phyloP scores from a whole-genome alignment of 1,140 invertebrate genomes.

The Drosophila sp. region DNA sequence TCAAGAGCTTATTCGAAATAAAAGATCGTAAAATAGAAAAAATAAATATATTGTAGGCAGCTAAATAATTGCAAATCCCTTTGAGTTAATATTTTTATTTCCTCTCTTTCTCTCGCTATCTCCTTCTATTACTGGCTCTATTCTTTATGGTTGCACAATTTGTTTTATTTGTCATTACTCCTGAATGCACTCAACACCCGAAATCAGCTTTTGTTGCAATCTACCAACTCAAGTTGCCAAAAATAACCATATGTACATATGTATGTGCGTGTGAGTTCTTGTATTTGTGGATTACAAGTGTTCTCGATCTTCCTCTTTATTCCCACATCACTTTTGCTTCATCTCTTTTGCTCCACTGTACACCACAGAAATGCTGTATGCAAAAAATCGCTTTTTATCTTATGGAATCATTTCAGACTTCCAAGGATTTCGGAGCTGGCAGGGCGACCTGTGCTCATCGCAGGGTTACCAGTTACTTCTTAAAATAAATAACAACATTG shows the following conservation, averaged over 20 bases:
- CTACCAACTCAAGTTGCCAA: not conserved
- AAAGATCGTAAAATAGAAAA: too few species aligned
- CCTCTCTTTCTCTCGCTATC: too few species aligned
- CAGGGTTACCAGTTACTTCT: slow-evolving; percentile 60
- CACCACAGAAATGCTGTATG: slow-evolving; percentile 31
- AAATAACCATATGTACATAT: not conserved
- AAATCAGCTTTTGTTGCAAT: not conserved
- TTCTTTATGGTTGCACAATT: too few species aligned
- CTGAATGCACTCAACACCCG: not conserved
- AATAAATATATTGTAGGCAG: too few species aligned
- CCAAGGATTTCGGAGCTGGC: slow-evolving; percentile 62
- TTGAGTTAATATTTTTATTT: too few species aligned
- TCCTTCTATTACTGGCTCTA: too few species aligned
- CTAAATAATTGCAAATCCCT: too few species aligned
- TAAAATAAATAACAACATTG: slow-evolving; percentile 78
- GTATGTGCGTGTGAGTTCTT: not conserved
- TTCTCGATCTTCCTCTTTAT: not conserved
- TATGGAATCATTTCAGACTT: slow-evolving; percentile 76
- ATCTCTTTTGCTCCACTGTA: not conserved
- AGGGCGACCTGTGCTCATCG: slow-evolving; percentile 30
- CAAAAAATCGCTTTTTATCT: slow-evolving; percentile 71
- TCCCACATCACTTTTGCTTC: not conserved
- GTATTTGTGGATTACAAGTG: not conserved
- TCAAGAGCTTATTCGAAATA: too few species aligned
- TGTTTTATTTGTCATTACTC: too few species aligned